These are phyloP conservation scores for Nasua narica DNA, from an alignment of 2,797 vertebrate species.

Conservation along the genomic window DNA sequence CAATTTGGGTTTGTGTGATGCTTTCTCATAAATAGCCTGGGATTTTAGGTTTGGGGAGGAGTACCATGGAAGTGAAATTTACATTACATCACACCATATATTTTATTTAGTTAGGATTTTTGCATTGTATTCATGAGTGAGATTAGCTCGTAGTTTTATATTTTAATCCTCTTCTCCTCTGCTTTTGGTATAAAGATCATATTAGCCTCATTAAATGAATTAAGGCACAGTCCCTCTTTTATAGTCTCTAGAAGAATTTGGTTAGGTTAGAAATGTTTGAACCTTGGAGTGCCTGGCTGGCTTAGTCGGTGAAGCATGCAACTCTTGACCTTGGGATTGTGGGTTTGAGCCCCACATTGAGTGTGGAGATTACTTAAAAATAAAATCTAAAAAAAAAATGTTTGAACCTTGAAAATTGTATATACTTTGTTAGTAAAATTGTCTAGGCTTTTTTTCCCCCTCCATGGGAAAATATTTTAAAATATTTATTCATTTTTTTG, in stretches of 20 bases:
- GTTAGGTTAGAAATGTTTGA: constrained; percentile 1
- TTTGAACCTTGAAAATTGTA: neutral
- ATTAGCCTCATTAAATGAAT: neutral
- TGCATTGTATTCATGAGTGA: neutral
- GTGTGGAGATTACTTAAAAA: neutral
- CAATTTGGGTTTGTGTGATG: neutral
- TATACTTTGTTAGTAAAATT: neutral
- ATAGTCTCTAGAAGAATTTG: neutral
- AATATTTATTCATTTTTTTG: too few species aligned
- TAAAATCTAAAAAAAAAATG: neutral
- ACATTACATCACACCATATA: neutral
- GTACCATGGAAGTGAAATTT: neutral
- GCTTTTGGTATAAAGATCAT: neutral
- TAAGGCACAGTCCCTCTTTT: neutral
- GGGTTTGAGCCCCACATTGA: neutral
- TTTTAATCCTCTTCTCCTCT: neutral
- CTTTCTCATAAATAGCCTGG: neutral
- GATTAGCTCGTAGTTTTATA: neutral
- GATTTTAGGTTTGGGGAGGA: neutral
- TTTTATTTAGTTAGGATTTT: neutral
- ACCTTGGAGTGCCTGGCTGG: neutral
- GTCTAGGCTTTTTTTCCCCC: neutral
- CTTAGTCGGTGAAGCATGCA: neutral
- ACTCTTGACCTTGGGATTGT: neutral
- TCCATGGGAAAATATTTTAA: neutral